Evolutionary conservation across 2,888 invertebrate species (phyloP).

Genomic region (Conistra vaccinii): DNA sequence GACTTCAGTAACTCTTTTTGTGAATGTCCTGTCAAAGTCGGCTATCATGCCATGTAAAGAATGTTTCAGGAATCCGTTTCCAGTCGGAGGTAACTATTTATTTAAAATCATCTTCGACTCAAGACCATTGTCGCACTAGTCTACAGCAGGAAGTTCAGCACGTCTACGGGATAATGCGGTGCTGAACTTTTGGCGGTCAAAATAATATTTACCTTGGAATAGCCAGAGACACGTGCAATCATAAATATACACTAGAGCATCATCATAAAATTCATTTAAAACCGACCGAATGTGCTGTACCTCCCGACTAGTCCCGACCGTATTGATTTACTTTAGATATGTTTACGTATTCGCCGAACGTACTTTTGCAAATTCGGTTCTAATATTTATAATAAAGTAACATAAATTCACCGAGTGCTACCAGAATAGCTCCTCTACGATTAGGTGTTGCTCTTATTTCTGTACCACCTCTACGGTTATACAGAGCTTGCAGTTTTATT

Average conservation of each 20-base stretch:
- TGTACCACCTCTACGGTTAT: constrained; percentile 58
- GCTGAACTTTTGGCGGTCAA: constrained; percentile 26
- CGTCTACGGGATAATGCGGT: neutral
- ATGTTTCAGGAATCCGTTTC: neutral
- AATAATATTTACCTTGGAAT: constrained; percentile 46
- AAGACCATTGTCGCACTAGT: neutral
- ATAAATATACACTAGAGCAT: constrained; percentile 80
- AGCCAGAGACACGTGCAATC: constrained; percentile 65
- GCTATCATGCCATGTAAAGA: neutral
- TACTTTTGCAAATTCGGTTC: constrained; percentile 80
- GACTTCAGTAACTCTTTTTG: neutral
- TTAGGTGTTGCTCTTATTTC: constrained; percentile 70
- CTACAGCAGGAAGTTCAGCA: neutral
- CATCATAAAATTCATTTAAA: constrained; percentile 87
- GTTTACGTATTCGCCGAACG: constrained; percentile 84
- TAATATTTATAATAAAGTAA: constrained; percentile 80
- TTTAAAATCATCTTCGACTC: neutral
- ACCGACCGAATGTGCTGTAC: constrained; percentile 77
- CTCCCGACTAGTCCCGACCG: constrained; percentile 75
- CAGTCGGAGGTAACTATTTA: neutral
- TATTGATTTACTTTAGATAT: constrained; percentile 86
- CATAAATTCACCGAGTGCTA: constrained; percentile 74
- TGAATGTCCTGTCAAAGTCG: neutral
- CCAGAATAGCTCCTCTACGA: constrained; percentile 73
- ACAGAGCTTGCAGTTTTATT: constrained; percentile 64